These are phyloP conservation scores for Drosophila formosana DNA, from an alignment of 2,888 invertebrate species.

Conservation along the genomic window DNA sequence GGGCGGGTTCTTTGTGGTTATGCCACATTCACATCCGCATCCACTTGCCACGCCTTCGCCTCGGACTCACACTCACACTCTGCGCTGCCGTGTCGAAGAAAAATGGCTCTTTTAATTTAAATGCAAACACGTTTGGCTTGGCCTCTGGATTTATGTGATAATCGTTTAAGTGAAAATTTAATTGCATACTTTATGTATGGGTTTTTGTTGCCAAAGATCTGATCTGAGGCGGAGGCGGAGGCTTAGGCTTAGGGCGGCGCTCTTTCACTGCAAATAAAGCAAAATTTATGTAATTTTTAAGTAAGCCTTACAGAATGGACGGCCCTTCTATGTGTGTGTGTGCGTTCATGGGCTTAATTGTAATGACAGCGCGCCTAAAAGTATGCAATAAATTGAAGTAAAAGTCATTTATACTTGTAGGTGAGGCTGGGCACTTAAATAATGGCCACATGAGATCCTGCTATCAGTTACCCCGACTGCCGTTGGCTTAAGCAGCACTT, in stretches of 20 bases:
- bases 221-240: constrained; percentile 45
- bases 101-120: constrained; percentile 84
- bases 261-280: constrained; percentile 64
- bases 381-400: constrained; percentile 77
- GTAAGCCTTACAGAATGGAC: constrained; percentile 69
- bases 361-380: constrained; percentile 72
- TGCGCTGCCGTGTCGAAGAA: constrained; percentile 69
- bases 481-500: constrained; percentile 44
- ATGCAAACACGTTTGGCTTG: constrained; percentile 83
- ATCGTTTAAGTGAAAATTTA: constrained; percentile 85
- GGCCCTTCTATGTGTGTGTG: not conserved
- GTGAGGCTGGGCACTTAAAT: constrained; percentile 61
- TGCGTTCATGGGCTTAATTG: constrained; percentile 58
- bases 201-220: constrained; percentile 66
- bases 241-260: constrained; percentile 34
- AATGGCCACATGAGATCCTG: constrained; percentile 58
- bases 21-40: constrained; percentile 3
- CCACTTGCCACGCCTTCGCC: not conserved
- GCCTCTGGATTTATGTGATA: constrained; percentile 83
- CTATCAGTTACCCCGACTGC: not conserved
- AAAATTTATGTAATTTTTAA: constrained; percentile 83
- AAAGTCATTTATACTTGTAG: constrained; percentile 68
- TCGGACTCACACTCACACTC: not conserved
- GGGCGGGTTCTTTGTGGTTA: constrained; percentile 65
- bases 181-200: constrained; percentile 84